Percentiles rank a stretch among this genome's conserved stretches.
Conservation (phyloP, 2,113 vertebrate genomes). For the Thinocorus orbignyianus region DNA sequence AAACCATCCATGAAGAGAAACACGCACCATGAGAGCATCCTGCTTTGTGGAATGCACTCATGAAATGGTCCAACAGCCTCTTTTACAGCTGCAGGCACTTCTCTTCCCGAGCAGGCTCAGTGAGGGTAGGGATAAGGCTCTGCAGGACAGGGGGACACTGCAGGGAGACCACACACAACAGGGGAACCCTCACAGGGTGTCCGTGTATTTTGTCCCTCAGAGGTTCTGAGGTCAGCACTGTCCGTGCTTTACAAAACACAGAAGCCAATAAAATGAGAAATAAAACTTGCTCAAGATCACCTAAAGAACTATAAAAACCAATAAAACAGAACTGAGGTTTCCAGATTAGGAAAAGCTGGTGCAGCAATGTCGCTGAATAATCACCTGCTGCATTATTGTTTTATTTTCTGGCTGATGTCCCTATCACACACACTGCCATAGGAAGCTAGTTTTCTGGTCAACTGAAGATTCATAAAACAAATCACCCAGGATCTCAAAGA, state of each 20-base stretch:
- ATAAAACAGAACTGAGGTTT: neutral
- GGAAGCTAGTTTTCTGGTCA: neutral
- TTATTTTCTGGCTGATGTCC: too few relatives aligned
- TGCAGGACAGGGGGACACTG: neutral
- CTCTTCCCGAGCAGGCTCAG: neutral
- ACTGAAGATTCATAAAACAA: neutral
- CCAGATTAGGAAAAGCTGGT: neutral
- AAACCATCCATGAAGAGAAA: neutral
- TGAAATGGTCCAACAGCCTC: neutral
- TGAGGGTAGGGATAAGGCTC: neutral
- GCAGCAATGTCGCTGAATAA: neutral
- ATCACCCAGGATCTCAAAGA: neutral
- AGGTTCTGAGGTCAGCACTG: neutral
- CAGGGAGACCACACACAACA: neutral
- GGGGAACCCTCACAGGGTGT: neutral
- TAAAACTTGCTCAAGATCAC: neutral
- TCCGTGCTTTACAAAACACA: neutral
- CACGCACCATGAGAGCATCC: neutral
- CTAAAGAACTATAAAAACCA: neutral
- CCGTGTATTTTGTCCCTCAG: neutral
- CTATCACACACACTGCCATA: too few relatives aligned
- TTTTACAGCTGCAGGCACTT: neutral
- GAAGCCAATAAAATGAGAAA: neutral
- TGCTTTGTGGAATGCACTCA: too few relatives aligned
- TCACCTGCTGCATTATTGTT: neutral